Base-by-base conservation (phyloP, 2,888 invertebrate genomes). In the Ectemnius continuus region DNA sequence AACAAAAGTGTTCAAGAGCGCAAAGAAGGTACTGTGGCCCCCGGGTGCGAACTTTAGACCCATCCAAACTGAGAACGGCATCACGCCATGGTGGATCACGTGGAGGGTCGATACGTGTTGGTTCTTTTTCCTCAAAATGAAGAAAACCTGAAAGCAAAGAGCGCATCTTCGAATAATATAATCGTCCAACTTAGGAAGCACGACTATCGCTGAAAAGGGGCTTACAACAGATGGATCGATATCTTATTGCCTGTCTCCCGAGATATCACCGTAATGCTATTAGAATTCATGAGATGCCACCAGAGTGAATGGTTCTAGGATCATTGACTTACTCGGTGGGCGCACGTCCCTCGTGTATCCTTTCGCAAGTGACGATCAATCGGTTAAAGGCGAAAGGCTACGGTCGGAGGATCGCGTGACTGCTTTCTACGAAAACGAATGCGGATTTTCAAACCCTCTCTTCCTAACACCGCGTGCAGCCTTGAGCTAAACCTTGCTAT, bases 11-110 rank as follows among this genome's bases (percentile, higher is more conserved):
- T 98, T 98, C 85, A 98, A 93, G 85, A 98, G 93, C 47, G 98
- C 96, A 91, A 98, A 98, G 93, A 98, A 98, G 73, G 98, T 98
- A 91, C 97, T 97, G 93, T 98, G 98, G 58, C 98, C 98, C 91
- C 98, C 98, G 88, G 98, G 97, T 57, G 97, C 97, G 92, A 98
- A 98, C 91, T 97, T 97, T 88, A 98, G 93, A 59, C 98, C 98
- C 94, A 98, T 96, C 95, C 95, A 95, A 67, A 95, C 98, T 8
- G 97, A 97, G 94, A 98, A 95, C 61, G 98, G 98, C 98, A 98
- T 98, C 85, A 97, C 95, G 73, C 98, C 98, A 91, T 98, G 98
- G 91, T 98, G 98, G 88, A 98, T 97, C 79, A 98, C 98, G 92
- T 98, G 98, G 74, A 98, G 94, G 57, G 96, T 97, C 66, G 97